Conservation (phyloP, 2,113 vertebrate genomes). For the Micromys minutus region DNA sequence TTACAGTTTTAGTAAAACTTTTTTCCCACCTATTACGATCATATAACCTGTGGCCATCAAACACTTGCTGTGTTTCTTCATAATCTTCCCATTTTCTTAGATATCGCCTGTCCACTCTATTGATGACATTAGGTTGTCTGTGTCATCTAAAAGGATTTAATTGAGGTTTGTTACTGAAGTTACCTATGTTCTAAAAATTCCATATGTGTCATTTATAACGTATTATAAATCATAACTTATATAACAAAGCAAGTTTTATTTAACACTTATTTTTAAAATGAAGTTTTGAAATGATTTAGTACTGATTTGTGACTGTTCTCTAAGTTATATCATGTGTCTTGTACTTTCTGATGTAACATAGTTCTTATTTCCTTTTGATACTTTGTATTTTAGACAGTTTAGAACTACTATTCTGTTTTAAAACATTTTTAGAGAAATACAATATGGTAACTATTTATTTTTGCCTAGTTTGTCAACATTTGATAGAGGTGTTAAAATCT, state of each 20-base stretch:
- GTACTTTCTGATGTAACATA: neutral
- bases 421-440: neutral
- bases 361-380: neutral
- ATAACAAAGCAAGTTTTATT: neutral
- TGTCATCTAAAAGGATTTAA: neutral
- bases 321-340: neutral
- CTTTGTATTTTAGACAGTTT: neutral
- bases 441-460: neutral
- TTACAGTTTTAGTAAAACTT: neutral
- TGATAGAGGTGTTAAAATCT: neutral
- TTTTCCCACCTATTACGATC: neutral
- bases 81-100: neutral
- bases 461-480: neutral
- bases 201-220: neutral
- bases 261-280: neutral
- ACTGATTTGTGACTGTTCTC: neutral
- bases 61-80: neutral
- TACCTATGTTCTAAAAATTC: neutral
- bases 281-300: neutral
- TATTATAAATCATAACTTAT: neutral
- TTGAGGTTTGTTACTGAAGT: neutral
- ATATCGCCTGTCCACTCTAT: neutral
- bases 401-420: neutral
- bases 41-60: neutral
- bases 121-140: neutral